Evolutionary conservation across 2,888 invertebrate genomes (phyloP), one percentile per base, ranked within the genome.

Genomic region (Phyto melanocephala): DNA sequence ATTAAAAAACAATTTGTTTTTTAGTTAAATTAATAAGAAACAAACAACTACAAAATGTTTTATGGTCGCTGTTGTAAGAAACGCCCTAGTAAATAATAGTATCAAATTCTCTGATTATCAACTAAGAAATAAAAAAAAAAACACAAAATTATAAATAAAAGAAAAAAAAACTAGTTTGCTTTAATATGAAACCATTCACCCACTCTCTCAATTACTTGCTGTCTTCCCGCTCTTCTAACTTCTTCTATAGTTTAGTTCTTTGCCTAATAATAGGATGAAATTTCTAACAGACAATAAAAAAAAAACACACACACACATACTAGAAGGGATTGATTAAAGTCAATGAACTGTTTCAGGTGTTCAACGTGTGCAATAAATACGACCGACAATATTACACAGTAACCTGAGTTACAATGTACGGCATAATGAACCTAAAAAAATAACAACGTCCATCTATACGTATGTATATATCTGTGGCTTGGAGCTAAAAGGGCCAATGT

Each of bases 291-390:
- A 67, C 4, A 37, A 68, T 22, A 5, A 17, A 54, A 72, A 5
- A 6, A 28, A 28, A 28, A 28, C 28, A 28, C 28, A 28, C 28
- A 28, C 28, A 28, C 50, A 54, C 20, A 13, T 40, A 63, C 13
- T 42, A 58, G 77, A 74, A 78, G 78, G 70, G 82, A 79, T 75
- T 65, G 75, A 60, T 80, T 80, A 24, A 45, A 79, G 82, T 82
- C 79, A 71, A 75, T 79, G 82, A 82, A 82, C 82, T 79, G 37
- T 79, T 79, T 79, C 75, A 82, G 79, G 82, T 82, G 78, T 75
- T 60, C 58, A 60, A 24, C 8, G 70, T 68, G 42, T 17, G 56
- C 24, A 60, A 62, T n/a, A 28, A 40, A 60, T 50, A 20, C 45
- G 20, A 54, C 40, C 52, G 52, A 58, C 56, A 54, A 54, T 67